A percentile compares a stretch with the other conserved stretches of the same genome.
phyloP scores from a whole-genome alignment of 2,113 vertebrate species.

The Sinocyclocheilus maitianheensis region DNA sequence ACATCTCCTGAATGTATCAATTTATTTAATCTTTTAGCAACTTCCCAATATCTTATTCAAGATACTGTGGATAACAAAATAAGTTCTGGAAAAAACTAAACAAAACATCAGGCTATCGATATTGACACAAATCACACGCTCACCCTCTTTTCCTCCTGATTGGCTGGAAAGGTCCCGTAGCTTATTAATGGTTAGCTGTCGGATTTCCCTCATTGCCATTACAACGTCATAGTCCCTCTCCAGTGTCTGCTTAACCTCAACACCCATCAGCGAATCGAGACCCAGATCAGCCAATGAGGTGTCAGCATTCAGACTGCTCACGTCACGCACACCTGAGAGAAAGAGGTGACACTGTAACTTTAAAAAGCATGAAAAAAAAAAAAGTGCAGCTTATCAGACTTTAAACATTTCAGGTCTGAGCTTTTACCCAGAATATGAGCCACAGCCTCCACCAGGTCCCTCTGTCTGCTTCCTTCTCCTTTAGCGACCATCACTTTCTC shows the following conservation, averaged over 20 bases:
- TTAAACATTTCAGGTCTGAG: constrained; percentile 10
- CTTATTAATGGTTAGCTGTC: constrained; percentile 87
- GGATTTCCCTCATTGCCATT: constrained; percentile 90
- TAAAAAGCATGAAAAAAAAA: neutral
- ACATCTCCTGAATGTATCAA: neutral
- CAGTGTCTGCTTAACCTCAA: constrained; percentile 92
- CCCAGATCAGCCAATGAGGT: constrained; percentile 88
- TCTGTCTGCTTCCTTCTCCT: constrained; percentile 68
- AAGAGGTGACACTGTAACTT: neutral
- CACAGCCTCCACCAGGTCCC: constrained; percentile 84
- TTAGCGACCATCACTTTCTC: constrained; percentile 73
- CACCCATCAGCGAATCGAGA: constrained; percentile 95
- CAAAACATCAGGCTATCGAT: neutral
- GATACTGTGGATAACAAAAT: constrained; percentile 3
- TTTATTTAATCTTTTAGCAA: neutral
- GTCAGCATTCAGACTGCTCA: constrained; percentile 81
- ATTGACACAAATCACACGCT: constrained; percentile 1
- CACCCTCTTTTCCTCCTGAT: constrained; percentile 70
- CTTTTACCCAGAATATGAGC: constrained; percentile 89
- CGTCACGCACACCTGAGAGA: constrained; percentile 84
- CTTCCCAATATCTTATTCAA: neutral
- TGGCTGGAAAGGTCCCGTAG: constrained; percentile 81
- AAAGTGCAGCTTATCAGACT: neutral
- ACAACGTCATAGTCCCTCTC: constrained; percentile 88
- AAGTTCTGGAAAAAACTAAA: neutral